Evolutionary conservation across 1,140 invertebrate species (phyloP), one percentile per base, ranked within the genome.

Genomic region (Psilanteris sp.): DNA sequence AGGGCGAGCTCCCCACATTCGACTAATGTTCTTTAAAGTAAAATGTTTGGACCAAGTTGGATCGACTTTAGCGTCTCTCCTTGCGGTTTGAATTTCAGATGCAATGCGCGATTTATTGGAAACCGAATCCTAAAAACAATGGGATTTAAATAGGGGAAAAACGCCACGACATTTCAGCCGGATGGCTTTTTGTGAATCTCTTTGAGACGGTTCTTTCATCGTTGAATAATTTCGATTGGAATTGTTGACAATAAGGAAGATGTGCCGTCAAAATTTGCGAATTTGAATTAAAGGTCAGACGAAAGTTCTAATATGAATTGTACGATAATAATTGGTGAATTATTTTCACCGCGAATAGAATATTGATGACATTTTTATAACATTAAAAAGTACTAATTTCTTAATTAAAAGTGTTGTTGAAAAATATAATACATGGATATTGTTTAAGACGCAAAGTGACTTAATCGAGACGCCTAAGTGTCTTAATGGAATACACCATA

Each of bases 1-100:
- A 62, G 71, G 71, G 71, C 62, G 61, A 67, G 48, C 44, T 52
- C 70, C 70, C 70, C 54, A 37, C 59, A 46, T 61, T 55, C 71
- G 54, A 46, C 71, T 67, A 74, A 74, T 67, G 71, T 74, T 48
- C 55, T 62, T 74, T 74, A 74, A 74, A 74, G 71, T 74, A 74
- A 74, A 74, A 74, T 31, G 61, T 54, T 62, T 67, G 61, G 62
- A 67, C 71, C 71, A 67, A 66, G 52, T 74, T 66, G 61, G 15
- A 74, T 66, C 61, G 59, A 74, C 59, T 74, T 66, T 46, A 44
- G 57, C 50, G 34, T 48, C 22, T 57, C 8, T 64, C 34, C 52
- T 39, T 57, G 61, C 8, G 61, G 70, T 66, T 74, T 61, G 70
- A 66, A 74, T 74, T 74, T 74, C 54, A 74, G 59, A 73, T 73